Percentiles rank a stretch among this genome's conserved stretches.
Evolutionary conservation across 2,113 vertebrate species (phyloP).

Genomic region (Bubo bubo): DNA sequence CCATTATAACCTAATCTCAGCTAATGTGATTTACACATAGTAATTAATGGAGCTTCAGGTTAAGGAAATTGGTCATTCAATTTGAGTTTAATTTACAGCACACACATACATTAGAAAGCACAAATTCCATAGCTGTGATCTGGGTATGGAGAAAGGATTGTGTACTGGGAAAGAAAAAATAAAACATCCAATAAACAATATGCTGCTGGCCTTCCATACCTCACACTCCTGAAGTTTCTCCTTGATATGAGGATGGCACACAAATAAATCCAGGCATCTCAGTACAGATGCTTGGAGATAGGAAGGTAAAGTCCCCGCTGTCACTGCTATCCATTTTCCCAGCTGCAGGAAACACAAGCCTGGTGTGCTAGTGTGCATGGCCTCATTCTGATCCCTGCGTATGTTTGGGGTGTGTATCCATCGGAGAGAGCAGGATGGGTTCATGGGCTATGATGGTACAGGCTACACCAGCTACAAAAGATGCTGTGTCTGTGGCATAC

Average conservation of each 20-base stretch:
- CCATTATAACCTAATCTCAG: slow-evolving; percentile 51
- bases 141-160: background rate
- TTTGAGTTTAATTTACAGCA: slow-evolving; percentile 62
- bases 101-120: slow-evolving; percentile 8
- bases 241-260: rapidly evolving
- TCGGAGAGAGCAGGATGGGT: rapidly evolving
- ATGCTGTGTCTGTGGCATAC: background rate
- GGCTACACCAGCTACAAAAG: background rate
- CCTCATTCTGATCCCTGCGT: background rate
- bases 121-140: background rate
- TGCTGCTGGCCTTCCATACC: background rate
- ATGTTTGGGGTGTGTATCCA: rapidly evolving
- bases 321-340: background rate
- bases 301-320: background rate
- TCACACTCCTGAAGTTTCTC: rapidly evolving
- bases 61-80: slow-evolving; percentile 49
- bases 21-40: slow-evolving; percentile 49
- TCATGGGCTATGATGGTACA: no score
- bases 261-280: background rate
- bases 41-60: slow-evolving; percentile 61
- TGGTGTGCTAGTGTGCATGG: background rate
- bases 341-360: background rate
- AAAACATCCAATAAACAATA: background rate
- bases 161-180: background rate
- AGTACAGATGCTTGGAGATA: background rate